Conservation (phyloP, 92 coral and sea anemone genomes). For the Phenganax marumi region DNA sequence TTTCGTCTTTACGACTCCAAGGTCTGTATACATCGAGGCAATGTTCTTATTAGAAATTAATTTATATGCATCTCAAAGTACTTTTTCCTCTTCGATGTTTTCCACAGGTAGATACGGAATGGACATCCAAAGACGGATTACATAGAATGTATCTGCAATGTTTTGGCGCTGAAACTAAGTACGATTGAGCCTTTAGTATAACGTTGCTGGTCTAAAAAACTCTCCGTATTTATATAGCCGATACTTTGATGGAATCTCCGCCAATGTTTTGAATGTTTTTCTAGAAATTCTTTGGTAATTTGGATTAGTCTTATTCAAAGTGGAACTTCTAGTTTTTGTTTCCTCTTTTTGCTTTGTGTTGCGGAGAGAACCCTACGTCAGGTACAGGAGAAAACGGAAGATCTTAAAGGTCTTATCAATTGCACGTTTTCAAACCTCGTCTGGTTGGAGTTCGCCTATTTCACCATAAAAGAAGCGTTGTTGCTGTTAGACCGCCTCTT, state of each 20-base stretch:
- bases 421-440: background rate
- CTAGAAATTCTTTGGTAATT: slow-evolving; percentile 79
- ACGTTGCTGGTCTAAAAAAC: background rate
- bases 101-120: background rate
- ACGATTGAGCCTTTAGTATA: background rate
- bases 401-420: background rate
- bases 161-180: slow-evolving; percentile 9
- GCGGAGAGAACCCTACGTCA: slow-evolving; percentile 94
- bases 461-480: too few species aligned
- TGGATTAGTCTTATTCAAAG: slow-evolving; percentile 76
- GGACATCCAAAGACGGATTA: background rate
- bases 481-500: too few species aligned
- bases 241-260: too few species aligned
- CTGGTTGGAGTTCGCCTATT: background rate
- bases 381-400: slow-evolving; percentile 50
- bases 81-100: background rate
- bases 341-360: slow-evolving; percentile 89
- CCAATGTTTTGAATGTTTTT: background rate
- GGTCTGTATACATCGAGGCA: slow-evolving; percentile 27
- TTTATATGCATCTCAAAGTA: too few species aligned
- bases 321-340: slow-evolving; percentile 63
- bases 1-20: slow-evolving; percentile 69
- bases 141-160: slow-evolving; percentile 15
- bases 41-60: too few species aligned
- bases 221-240: too few species aligned